Percentiles rank a stretch among this genome's conserved stretches.
Evolutionary conservation across 2,797 vertebrate genomes (phyloP).

Genomic region (Darevskia mixta): DNA sequence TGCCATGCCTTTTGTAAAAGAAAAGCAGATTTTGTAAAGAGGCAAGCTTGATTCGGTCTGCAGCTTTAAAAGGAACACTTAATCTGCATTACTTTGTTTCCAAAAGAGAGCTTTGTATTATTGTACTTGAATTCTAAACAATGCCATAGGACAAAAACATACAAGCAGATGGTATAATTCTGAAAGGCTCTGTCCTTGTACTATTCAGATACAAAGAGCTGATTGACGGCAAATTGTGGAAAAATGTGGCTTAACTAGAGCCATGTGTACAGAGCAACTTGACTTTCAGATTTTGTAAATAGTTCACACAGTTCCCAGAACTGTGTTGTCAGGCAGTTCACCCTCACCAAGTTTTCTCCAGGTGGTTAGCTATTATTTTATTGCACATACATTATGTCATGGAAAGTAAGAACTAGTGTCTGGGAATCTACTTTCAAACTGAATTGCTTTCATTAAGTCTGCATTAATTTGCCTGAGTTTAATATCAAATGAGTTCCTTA

Average conservation of each 20-base stretch:
- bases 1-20: constrained; percentile 27
- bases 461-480: constrained; percentile 53
- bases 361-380: constrained; percentile 60
- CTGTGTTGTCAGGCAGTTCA: constrained; percentile 46
- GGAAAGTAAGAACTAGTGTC: constrained; percentile 63
- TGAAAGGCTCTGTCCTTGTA: constrained; percentile 14
- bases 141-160: constrained; percentile 39
- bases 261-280: constrained; percentile 53
- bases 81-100: constrained; percentile 63
- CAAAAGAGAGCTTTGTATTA: constrained; percentile 60
- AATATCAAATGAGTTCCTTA: constrained; percentile 42
- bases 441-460: constrained; percentile 49
- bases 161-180: constrained; percentile 36
- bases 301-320: constrained; percentile 54
- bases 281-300: constrained; percentile 66
- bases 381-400: constrained; percentile 63
- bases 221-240: constrained; percentile 28
- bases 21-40: constrained; percentile 47
- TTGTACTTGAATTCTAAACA: constrained; percentile 59
- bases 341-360: constrained; percentile 52
- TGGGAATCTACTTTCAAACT: constrained; percentile 63
- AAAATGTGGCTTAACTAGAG: constrained; percentile 44
- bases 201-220: constrained; percentile 40
- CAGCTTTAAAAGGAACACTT: constrained; percentile 71
- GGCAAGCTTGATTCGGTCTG: constrained; percentile 63